phyloP scores from a whole-genome alignment of 2,888 invertebrate genomes.

The Carpatolechia fugitivella region DNA sequence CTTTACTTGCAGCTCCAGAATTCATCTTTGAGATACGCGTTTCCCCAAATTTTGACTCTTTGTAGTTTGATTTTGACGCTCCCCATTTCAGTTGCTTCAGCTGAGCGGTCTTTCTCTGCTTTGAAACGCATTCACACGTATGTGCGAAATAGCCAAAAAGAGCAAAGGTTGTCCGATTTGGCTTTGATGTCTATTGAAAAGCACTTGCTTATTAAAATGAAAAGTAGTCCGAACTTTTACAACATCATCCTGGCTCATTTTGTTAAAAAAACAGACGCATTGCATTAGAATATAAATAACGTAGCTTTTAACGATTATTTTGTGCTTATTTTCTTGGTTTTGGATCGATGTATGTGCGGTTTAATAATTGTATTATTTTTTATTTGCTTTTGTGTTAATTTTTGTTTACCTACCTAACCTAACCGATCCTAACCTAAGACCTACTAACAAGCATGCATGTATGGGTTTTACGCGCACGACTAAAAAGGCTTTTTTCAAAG shows the following conservation, averaged over 20 bases:
- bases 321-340: no score
- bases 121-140: neutral
- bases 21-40: conserved; percentile 2
- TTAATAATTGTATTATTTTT: no score
- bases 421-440: no score
- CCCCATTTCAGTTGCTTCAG: conserved; percentile 13
- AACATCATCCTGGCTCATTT: neutral
- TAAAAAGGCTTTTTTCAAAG: no score
- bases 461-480: no score
- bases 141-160: neutral
- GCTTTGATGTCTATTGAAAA: neutral
- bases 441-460: no score
- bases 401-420: no score
- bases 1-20: neutral
- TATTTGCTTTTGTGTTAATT: no score
- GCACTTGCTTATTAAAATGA: neutral
- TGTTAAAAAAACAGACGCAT: no score
- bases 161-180: neutral
- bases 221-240: neutral
- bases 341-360: no score
- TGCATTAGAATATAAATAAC: no score
- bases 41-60: conserved; percentile 16
- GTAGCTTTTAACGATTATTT: no score
- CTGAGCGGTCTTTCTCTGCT: neutral
- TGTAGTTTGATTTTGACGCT: conserved; percentile 15